phyloP scores from a whole-genome alignment of 2,888 invertebrate species.

The Cyclophora punctaria region DNA sequence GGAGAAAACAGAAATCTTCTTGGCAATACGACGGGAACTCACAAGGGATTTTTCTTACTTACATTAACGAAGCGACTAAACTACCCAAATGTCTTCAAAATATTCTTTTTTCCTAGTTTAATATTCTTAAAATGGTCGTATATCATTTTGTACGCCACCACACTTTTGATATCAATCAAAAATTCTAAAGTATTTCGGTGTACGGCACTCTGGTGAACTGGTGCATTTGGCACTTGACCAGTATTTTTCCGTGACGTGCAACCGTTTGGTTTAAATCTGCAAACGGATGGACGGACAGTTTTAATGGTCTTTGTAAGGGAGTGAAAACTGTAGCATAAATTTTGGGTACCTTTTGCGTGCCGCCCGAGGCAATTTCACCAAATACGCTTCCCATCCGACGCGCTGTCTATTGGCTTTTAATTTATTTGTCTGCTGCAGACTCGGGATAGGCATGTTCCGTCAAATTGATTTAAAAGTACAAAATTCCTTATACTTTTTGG shows the following conservation, averaged over 20 bases:
- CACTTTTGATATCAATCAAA: too few species aligned
- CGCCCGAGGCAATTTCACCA: slow-evolving; percentile 43
- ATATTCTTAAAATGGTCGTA: too few species aligned
- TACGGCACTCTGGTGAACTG: slow-evolving; percentile 2
- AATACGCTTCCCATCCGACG: slow-evolving; percentile 33
- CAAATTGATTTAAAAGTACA: slow-evolving; percentile 15
- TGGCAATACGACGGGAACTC: too few species aligned
- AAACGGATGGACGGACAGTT: slow-evolving; percentile 58
- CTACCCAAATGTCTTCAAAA: not conserved
- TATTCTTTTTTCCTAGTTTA: not conserved
- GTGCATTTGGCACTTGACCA: slow-evolving; percentile 14
- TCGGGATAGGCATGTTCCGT: slow-evolving; percentile 13
- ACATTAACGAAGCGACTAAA: not conserved
- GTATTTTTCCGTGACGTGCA: slow-evolving; percentile 38
- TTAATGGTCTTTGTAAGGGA: slow-evolving; percentile 61
- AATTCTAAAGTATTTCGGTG: not conserved
- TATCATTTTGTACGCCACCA: too few species aligned
- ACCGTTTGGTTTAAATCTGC: slow-evolving; percentile 59
- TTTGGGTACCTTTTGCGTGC: slow-evolving; percentile 39
- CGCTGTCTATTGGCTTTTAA: slow-evolving; percentile 50
- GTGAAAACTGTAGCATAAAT: slow-evolving; percentile 52
- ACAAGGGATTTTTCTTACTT: not conserved
- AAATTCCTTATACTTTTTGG: too few species aligned
- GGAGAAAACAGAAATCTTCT: too few species aligned
- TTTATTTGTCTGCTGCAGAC: slow-evolving; percentile 50